Evolutionary conservation across 1,140 invertebrate species (phyloP).

Genomic region (Drosophila ambigua): DNA sequence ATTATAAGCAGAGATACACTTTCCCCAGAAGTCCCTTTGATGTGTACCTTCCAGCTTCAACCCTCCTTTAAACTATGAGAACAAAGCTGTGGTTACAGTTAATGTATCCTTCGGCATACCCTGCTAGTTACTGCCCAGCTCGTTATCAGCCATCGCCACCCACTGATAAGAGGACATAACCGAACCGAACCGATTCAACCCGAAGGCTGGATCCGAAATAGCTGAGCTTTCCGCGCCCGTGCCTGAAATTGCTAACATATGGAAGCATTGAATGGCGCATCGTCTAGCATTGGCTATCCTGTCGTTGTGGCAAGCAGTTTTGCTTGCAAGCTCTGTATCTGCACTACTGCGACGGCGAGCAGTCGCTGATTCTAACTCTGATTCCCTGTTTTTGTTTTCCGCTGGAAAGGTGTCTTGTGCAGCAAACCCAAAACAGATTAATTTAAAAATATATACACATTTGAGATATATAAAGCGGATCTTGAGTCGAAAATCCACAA

Average conservation of each 20-base stretch:
- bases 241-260: constrained; percentile 67
- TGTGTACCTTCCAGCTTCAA: not conserved
- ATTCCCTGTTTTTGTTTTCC: constrained; percentile 18
- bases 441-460: too few species aligned
- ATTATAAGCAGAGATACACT: not conserved
- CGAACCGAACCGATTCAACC: constrained; percentile 34
- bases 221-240: constrained; percentile 40
- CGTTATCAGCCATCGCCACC: constrained; percentile 46
- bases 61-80: not conserved
- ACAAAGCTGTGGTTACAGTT: not conserved
- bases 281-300: constrained; percentile 73
- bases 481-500: constrained; percentile 23
- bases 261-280: constrained; percentile 68
- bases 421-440: constrained; percentile 3
- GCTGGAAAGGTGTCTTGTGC: not conserved
- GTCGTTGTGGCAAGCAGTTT: constrained; percentile 74
- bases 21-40: too few species aligned
- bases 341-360: constrained; percentile 13
- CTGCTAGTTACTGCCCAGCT: constrained; percentile 43
- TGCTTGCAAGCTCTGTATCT: constrained; percentile 14
- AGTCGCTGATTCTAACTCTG: constrained; percentile 11
- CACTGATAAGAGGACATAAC: constrained; percentile 43
- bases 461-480: not conserved
- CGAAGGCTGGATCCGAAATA: constrained; percentile 11
- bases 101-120: constrained; percentile 14